Evolutionary conservation across 2,797 vertebrate species (phyloP), one percentile per base, ranked within the genome.

Genomic region (Pseudochaenichthys georgianus): DNA sequence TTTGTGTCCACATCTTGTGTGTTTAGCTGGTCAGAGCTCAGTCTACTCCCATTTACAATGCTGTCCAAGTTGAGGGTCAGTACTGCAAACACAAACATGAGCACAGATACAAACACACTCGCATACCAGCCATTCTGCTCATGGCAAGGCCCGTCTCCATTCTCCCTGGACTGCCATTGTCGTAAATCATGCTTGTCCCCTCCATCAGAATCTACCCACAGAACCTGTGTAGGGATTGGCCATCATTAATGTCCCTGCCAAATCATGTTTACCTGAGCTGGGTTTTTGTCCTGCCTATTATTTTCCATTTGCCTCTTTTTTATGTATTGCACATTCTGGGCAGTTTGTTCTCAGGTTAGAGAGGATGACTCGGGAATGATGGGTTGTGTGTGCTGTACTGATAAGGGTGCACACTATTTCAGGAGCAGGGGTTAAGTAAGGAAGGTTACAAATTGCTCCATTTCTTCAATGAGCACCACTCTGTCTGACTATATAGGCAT

Each of bases 141-240:
- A 86, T 90, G 90, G 87, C 90, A 71, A 82, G 66, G 71, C 78
- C 73, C 64, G 61, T 87, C 82, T 64, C 71, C 77, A 85, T 90
- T 86, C 84, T 92, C 87, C 81, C 64, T 65, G 65, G 86, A 80
- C 84, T 66, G 59, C 76, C 75, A 75, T 84, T 91, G 87, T 92
- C 80, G 77, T 94, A 91, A 93, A 94, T 94, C 91, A 93, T 71
- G 80, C 80, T 86, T 87, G 85, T 89, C 80, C 79, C 73, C 81
- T 85, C 75, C 80, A 86, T 88, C 87, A 88, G 71, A 87, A 88
- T 85, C 77, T 87, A 80, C 85, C 90, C 82, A 87, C 73, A 76
- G 69, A 88, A 83, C 85, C 76, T 81, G 85, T 88, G 77, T 85
- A 80, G 79, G 83, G 80, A 88, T 77, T 84, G 89, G 80, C 87